Conservation (phyloP, 2,888 invertebrate species). For the Parapristionchus giblindavisi region DNA sequence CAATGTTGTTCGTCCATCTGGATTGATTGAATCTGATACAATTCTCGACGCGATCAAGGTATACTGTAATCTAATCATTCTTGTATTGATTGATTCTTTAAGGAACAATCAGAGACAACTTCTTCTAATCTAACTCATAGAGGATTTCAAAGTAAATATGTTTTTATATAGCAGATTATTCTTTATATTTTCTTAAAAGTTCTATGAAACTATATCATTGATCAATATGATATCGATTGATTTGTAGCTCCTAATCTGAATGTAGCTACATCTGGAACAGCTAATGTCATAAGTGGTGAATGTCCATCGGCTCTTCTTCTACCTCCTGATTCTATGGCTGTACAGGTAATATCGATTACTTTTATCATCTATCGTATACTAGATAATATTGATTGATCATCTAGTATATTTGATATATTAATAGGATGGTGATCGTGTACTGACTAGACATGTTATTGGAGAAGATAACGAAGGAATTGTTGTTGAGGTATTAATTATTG, state of each 20-base stretch:
- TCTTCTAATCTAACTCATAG: constrained; percentile 25
- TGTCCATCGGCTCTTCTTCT: constrained; percentile 20
- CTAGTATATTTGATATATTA: neutral
- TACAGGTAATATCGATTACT: neutral
- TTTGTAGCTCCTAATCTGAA: constrained; percentile 12
- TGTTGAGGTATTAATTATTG: constrained; percentile 32
- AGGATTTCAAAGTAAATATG: constrained; percentile 19
- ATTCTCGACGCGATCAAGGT: constrained; percentile 36
- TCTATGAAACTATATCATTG: neutral
- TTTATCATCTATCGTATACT: neutral
- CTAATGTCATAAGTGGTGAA: constrained; percentile 21
- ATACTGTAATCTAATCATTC: neutral
- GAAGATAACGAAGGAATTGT: constrained; percentile 28
- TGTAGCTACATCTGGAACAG: constrained; percentile 13
- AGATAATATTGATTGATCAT: neutral
- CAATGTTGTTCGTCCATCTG: constrained; percentile 33
- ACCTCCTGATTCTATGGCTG: neutral
- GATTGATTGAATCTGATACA: constrained; percentile 30
- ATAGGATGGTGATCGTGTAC: constrained; percentile 28
- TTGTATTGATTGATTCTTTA: neutral
- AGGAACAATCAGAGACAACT: constrained; percentile 13
- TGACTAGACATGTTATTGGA: constrained; percentile 31
- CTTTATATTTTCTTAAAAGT: neutral
- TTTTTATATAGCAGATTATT: neutral
- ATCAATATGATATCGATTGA: neutral